phyloP scores from a whole-genome alignment of 2,113 vertebrate genomes.

The Cebus imitator region DNA sequence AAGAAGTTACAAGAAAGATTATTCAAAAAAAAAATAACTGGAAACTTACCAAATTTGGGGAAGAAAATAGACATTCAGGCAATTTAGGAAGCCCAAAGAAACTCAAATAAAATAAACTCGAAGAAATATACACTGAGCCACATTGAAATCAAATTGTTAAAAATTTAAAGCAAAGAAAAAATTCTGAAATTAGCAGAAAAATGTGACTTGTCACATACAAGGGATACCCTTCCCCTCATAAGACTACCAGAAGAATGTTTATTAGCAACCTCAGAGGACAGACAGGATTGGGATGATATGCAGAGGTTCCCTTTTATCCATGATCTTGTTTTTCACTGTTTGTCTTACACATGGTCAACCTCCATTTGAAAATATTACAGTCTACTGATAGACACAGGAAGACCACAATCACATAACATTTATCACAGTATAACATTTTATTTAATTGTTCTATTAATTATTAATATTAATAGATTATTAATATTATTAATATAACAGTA shows the following conservation, averaged over 20 bases:
- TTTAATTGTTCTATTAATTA: not conserved
- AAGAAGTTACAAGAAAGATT: not conserved
- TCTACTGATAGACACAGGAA: not conserved
- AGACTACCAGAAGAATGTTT: not conserved
- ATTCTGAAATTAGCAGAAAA: not conserved
- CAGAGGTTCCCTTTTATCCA: not conserved
- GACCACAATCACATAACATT: not conserved
- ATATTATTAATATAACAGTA: too few species aligned
- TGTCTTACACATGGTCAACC: not conserved
- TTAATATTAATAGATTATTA: too few species aligned
- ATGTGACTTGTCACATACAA: not conserved
- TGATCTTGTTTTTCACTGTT: not conserved
- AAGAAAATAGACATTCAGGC: not conserved
- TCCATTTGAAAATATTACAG: not conserved
- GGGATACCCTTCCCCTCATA: not conserved
- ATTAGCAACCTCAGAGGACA: not conserved
- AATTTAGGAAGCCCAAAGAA: not conserved
- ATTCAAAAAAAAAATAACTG: not conserved
- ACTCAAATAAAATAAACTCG: not conserved
- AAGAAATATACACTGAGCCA: not conserved
- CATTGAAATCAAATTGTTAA: not conserved
- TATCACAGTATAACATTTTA: not conserved
- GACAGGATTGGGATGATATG: not conserved
- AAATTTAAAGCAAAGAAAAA: not conserved
- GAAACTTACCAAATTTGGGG: not conserved